Evolutionary conservation across 2,797 vertebrate species (phyloP).

Genomic region (Furcifer pardalis): DNA sequence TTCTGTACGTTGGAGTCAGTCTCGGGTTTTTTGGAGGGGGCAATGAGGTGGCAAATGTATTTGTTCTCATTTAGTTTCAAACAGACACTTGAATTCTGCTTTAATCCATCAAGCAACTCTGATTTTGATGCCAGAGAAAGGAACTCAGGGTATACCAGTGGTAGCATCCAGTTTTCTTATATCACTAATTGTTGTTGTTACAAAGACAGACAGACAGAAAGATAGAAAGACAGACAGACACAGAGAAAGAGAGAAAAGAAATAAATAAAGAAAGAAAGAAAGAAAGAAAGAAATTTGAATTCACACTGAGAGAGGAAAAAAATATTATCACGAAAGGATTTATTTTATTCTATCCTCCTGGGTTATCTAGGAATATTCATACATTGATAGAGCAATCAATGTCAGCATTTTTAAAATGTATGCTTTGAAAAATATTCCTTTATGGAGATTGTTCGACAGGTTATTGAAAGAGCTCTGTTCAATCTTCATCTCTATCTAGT

Average conservation of each 20-base stretch:
- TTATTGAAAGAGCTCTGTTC: background rate
- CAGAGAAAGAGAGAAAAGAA: accelerated
- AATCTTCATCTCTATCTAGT: background rate
- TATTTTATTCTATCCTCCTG: background rate
- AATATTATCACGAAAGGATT: background rate
- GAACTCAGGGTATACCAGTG: no score
- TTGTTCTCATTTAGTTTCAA: no score
- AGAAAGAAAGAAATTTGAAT: background rate
- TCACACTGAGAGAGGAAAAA: background rate
- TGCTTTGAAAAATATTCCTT: background rate
- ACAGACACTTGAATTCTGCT: no score
- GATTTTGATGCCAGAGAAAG: no score
- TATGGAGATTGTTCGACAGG: background rate
- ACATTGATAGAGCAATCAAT: accelerated
- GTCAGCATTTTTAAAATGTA: background rate
- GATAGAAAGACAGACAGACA: background rate
- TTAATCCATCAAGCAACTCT: no score
- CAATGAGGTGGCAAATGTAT: no score
- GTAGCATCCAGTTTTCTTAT: no score
- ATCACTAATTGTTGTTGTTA: no score
- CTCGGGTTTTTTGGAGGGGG: no score
- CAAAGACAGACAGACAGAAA: no score
- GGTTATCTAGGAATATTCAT: background rate
- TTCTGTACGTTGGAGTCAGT: no score
- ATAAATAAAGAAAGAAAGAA: background rate